Conservation (phyloP, 1,140 invertebrate species). For the Listronotus bonariensis region DNA sequence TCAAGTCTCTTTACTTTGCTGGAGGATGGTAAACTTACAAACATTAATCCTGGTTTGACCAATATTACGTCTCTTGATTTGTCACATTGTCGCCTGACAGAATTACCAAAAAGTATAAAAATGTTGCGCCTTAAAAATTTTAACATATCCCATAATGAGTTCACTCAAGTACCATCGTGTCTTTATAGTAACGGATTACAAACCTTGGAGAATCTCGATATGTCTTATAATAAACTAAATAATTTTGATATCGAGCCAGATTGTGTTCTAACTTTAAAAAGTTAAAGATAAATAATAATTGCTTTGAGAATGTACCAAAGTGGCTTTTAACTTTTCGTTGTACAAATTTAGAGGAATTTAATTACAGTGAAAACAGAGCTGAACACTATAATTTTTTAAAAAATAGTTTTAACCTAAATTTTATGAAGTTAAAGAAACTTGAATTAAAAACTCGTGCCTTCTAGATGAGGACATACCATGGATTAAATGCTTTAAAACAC, state of each 20-base stretch:
- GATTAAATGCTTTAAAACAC: constrained; percentile 12
- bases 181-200: constrained; percentile 14
- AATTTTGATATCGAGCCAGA: constrained; percentile 24
- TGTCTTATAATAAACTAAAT: constrained; percentile 20
- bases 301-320: constrained; percentile 17
- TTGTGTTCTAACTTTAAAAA: constrained; percentile 17
- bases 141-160: constrained; percentile 28
- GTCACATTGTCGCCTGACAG: constrained; percentile 20
- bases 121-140: constrained; percentile 8
- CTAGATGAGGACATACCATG: constrained; percentile 17
- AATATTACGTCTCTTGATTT: constrained; percentile 22
- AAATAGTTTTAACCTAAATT: constrained; percentile 11
- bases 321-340: constrained; percentile 28
- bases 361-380: constrained; percentile 23
- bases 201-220: constrained; percentile 17
- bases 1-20: constrained; percentile 4
- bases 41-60: not conserved
- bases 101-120: constrained; percentile 14
- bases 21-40: not conserved
- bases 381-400: constrained; percentile 21
- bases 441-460: constrained; percentile 22
- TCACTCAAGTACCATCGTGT: constrained; percentile 17
- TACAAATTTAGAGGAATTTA: constrained; percentile 21
- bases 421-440: constrained; percentile 13
- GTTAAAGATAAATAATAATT: constrained; percentile 21